Evolutionary conservation across 2,113 vertebrate genomes (phyloP), one percentile per base, ranked within the genome.

Genomic region (Crotophaga sulcirostris): DNA sequence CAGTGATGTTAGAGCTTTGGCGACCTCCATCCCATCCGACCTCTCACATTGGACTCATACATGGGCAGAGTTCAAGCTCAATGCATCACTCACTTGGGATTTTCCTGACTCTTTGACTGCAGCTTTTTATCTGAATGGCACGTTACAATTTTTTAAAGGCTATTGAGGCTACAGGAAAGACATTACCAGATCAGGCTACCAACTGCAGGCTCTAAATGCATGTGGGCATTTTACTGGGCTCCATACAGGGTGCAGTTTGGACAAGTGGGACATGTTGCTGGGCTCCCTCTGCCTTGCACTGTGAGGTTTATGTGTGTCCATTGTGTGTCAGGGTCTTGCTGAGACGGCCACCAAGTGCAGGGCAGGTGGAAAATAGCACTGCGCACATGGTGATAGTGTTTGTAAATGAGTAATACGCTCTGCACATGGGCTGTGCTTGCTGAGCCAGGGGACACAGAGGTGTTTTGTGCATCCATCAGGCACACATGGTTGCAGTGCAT

Each of bases 251-350:
- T 69, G 33, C 4, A 31, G 21, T 31, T 58, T 2, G 2, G 59
- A 52, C 25, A 85, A 79, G 8, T 0, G 0, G 15, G 54, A 12
- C 12, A 11, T 0, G 0, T 21, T 6, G 1, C 17, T 66, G 21
- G 21, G 10, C 8, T 64, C 11, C 26, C 29, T n/a, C 0, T 18
- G 8, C 34, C 40, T 18, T 6, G 19, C 13, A 26, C 25, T 76
- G 59, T 15, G 33, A 49, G 28, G 12, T 58, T 56, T 44, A 3
- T 6, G 11, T 58, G 15, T 13, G 11, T 31, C 1, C 1, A 6
- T 13, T 3, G 7, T 0, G 4, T n/a, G 13, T 26, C 3, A 66
- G 19, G 3, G 29, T 73, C 42, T 91, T 64, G 40, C 40, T 85
- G 62, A 56, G 24, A 14, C 1, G 34, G 18, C 7, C 33, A 76